phyloP scores from a whole-genome alignment of 1,140 invertebrate genomes.

The Drosophila nikananu region DNA sequence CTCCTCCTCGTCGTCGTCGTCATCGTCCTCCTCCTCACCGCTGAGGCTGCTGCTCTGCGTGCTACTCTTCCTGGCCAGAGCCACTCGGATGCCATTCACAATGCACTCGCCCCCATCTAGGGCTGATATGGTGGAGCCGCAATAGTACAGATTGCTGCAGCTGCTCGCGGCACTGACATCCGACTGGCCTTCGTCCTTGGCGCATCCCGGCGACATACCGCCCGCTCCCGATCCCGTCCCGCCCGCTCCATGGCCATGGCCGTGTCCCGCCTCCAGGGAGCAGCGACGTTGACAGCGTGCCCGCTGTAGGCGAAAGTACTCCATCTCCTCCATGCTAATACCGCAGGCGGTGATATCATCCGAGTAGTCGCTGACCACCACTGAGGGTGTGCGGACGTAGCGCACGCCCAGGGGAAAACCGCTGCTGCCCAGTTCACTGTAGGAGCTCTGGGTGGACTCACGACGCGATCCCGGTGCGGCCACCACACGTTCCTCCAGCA shows the following conservation, averaged over 20 bases:
- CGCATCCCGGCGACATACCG: slow-evolving; percentile 32
- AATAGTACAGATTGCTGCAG: slow-evolving; percentile 88
- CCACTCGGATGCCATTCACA: slow-evolving; percentile 84
- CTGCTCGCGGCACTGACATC: slow-evolving; percentile 88
- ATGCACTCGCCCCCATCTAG: slow-evolving; percentile 87
- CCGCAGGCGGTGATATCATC: slow-evolving; percentile 89
- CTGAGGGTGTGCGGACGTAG: slow-evolving; percentile 91
- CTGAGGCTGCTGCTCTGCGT: slow-evolving; percentile 88
- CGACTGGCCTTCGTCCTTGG: slow-evolving; percentile 84
- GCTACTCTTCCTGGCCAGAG: slow-evolving; percentile 87
- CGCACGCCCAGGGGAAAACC: slow-evolving; percentile 80
- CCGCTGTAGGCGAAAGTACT: slow-evolving; percentile 87
- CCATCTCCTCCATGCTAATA: slow-evolving; percentile 89
- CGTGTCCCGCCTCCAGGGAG: slow-evolving; percentile 72
- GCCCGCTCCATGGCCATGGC: slow-evolving; percentile 31
- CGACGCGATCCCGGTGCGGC: slow-evolving; percentile 68
- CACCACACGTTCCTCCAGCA: slow-evolving; percentile 80
- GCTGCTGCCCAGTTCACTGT: slow-evolving; percentile 68
- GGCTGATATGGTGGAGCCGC: slow-evolving; percentile 86
- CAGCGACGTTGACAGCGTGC: slow-evolving; percentile 80
- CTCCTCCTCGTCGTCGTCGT: slow-evolving; percentile 4
- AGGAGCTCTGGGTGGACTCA: slow-evolving; percentile 77
- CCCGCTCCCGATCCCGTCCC: slow-evolving; percentile 38
- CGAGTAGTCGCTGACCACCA: slow-evolving; percentile 93
- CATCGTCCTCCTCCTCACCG: slow-evolving; percentile 88